Conservation (phyloP, 2,797 vertebrate species). For the Dermochelys coriacea region DNA sequence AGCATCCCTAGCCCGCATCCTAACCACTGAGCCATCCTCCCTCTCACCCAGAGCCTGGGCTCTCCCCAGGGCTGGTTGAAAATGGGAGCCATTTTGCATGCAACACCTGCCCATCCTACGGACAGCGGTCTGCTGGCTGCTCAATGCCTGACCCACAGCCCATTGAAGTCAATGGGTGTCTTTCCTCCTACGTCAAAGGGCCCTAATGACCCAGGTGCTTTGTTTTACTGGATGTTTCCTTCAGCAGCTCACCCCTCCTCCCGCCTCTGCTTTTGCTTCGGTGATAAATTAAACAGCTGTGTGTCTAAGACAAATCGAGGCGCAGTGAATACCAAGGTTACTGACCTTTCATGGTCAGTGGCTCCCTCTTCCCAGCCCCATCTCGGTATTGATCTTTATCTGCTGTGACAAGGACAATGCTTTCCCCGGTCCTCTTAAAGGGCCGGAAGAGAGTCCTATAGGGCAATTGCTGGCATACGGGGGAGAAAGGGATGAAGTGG, state of each 20-base stretch:
- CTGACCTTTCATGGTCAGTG: constrained; percentile 29
- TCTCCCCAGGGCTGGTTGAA: not conserved
- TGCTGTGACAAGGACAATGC: not conserved
- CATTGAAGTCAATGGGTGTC: not conserved
- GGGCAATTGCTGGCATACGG: not conserved
- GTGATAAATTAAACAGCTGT: not conserved
- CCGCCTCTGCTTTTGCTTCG: not conserved
- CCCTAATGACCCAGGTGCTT: not conserved
- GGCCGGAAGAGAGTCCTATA: not conserved
- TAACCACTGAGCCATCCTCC: not conserved
- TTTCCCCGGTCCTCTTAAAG: not conserved
- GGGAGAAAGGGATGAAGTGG: too few relatives aligned
- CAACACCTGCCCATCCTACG: not conserved
- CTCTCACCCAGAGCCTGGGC: not conserved
- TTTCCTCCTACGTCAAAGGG: not conserved
- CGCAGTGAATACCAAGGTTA: not conserved
- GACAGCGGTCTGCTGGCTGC: too few relatives aligned
- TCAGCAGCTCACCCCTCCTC: not conserved
- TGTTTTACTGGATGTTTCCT: not conserved
- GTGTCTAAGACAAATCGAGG: constrained; percentile 16
- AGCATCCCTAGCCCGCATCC: not conserved
- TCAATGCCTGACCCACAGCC: not conserved
- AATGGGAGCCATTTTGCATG: not conserved
- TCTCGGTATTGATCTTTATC: constrained; percentile 6
- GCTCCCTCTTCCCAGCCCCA: not conserved